phyloP scores from a whole-genome alignment of 2,888 invertebrate species.

The Pandemis corylana region DNA sequence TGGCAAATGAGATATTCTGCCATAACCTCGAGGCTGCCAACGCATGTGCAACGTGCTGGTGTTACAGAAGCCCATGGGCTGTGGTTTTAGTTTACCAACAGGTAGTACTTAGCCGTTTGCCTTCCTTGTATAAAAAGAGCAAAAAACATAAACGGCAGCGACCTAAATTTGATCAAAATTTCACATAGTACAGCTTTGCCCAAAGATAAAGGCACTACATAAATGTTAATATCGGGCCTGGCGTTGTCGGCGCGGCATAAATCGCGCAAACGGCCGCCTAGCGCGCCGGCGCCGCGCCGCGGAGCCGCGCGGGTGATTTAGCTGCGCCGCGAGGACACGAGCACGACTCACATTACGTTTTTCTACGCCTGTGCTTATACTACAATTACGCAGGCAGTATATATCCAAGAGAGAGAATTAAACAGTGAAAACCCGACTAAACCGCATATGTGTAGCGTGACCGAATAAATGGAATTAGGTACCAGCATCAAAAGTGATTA shows the following conservation, averaged over 20 bases:
- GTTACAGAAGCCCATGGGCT: no score
- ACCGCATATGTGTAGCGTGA: no score
- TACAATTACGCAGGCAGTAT: no score
- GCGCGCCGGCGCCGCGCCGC: conserved; percentile 18
- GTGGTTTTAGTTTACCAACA: no score
- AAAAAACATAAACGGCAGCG: neutral
- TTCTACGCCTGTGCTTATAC: neutral
- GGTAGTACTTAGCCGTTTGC: no score
- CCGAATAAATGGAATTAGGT: no score
- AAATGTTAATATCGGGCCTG: conserved; percentile 18
- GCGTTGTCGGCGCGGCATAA: conserved; percentile 34
- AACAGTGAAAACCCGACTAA: no score
- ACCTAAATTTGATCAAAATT: neutral
- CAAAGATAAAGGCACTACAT: conserved; percentile 2
- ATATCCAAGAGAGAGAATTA: no score
- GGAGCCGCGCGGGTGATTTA: conserved; percentile 10
- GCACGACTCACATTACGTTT: neutral
- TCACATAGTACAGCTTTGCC: neutral
- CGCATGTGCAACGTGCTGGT: no score
- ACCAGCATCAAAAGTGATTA: no score
- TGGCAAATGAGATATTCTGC: no score
- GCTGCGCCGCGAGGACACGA: neutral
- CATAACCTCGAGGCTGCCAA: no score
- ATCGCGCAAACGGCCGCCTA: conserved; percentile 31
- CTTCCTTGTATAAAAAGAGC: neutral